These are phyloP conservation scores for Hemiscyllium ocellatum DNA, from an alignment of 2,113 vertebrate genomes.

Conservation along the genomic window DNA sequence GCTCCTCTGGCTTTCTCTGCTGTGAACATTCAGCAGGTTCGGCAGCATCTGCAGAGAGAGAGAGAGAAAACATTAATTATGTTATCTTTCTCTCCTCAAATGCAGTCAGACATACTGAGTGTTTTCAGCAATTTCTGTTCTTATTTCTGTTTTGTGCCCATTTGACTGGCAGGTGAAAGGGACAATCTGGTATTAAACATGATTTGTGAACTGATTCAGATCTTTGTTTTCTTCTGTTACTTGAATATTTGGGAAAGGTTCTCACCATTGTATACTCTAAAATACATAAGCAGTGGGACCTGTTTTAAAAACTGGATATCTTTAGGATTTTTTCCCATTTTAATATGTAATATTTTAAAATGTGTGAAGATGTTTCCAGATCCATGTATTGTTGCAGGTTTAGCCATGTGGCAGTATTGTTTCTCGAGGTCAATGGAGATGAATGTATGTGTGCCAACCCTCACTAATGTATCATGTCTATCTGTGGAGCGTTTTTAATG, in stretches of 20 bases:
- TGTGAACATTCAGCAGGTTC: neutral
- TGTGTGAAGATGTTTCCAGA: neutral
- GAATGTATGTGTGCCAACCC: conserved; percentile 6
- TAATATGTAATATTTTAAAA: neutral
- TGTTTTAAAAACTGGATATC: conserved; percentile 11
- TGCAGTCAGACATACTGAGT: neutral
- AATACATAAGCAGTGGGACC: neutral
- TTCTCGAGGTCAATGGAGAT: neutral
- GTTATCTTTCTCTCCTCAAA: neutral
- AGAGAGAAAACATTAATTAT: neutral
- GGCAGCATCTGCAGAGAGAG: neutral
- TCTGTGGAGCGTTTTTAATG: conserved; percentile 2
- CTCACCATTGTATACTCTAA: neutral
- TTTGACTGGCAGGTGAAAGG: neutral
- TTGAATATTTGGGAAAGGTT: neutral
- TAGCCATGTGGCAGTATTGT: neutral
- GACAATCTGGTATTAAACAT: neutral
- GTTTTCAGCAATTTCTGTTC: neutral
- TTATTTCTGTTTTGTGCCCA: neutral
- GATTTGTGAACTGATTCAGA: neutral
- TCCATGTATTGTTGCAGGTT: neutral
- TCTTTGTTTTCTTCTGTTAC: neutral
- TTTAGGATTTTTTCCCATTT: neutral
- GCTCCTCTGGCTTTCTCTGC: too few species aligned
- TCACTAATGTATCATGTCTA: conserved; percentile 18